Evolutionary conservation across 2,888 invertebrate genomes (phyloP).

Genomic region (Polyommatus icarus): DNA sequence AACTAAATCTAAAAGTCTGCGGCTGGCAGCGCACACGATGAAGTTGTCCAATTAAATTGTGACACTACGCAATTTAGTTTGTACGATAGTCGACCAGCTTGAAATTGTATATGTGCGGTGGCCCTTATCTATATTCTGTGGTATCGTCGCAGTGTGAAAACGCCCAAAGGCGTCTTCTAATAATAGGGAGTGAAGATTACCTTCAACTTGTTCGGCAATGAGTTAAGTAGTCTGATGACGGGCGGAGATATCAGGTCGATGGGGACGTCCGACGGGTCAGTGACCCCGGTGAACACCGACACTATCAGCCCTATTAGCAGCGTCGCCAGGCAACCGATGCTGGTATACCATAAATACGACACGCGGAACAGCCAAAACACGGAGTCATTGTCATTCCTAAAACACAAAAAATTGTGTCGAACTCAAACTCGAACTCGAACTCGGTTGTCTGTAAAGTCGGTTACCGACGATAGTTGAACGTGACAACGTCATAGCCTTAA

Average conservation of each 20-base stretch:
- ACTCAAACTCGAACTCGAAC: too few relatives aligned
- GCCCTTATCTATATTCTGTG: too few relatives aligned
- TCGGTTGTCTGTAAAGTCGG: too few relatives aligned
- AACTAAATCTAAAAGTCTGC: too few relatives aligned
- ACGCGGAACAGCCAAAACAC: slow-evolving; percentile 84
- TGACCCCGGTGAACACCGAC: slow-evolving; percentile 84
- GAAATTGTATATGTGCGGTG: too few relatives aligned
- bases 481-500: too few relatives aligned
- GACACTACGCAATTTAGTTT: too few relatives aligned
- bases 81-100: too few relatives aligned
- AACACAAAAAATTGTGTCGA: slow-evolving; percentile 39
- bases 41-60: too few relatives aligned
- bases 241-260: slow-evolving; percentile 86
- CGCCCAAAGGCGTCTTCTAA: neutral
- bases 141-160: too few relatives aligned
- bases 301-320: slow-evolving; percentile 86
- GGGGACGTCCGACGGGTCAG: slow-evolving; percentile 82
- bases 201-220: slow-evolving; percentile 72
- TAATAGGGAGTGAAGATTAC: slow-evolving; percentile 46
- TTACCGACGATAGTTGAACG: too few relatives aligned
- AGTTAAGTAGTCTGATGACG: slow-evolving; percentile 76
- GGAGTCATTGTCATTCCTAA: slow-evolving; percentile 52
- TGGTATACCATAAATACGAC: slow-evolving; percentile 95
- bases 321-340: slow-evolving; percentile 87
- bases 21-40: too few relatives aligned